These are phyloP conservation scores for Erynnis tages DNA, from an alignment of 2,888 invertebrate species.

Conservation along the genomic window DNA sequence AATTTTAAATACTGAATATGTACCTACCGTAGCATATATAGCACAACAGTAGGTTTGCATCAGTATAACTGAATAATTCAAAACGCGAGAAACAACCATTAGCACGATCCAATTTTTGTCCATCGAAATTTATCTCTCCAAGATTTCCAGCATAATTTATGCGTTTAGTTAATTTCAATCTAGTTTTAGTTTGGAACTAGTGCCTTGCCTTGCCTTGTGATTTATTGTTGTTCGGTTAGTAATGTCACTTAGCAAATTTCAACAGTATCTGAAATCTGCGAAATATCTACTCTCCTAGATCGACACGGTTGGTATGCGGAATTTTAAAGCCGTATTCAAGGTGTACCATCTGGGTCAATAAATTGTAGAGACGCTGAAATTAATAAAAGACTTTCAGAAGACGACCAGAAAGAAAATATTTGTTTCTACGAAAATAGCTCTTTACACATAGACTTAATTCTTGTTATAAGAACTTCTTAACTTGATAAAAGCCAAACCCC, in stretches of 20 bases:
- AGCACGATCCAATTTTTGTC: neutral
- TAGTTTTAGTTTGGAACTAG: slow-evolving; percentile 16
- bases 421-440: too few species aligned
- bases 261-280: slow-evolving; percentile 25
- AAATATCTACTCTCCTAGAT: slow-evolving; percentile 23
- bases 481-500: too few species aligned
- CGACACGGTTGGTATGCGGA: slow-evolving; percentile 26
- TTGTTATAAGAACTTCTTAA: too few species aligned
- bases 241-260: slow-evolving; percentile 27
- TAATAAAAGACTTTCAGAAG: too few species aligned
- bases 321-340: slow-evolving; percentile 7
- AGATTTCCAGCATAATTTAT: slow-evolving; percentile 14
- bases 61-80: too few species aligned
- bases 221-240: slow-evolving; percentile 19
- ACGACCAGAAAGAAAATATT: too few species aligned
- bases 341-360: too few species aligned
- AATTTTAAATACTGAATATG: too few species aligned
- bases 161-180: slow-evolving; percentile 14
- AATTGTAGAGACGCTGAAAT: too few species aligned
- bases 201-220: slow-evolving; percentile 19
- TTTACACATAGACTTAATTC: too few species aligned
- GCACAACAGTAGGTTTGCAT: too few species aligned
- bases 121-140: neutral
- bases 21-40: too few species aligned
- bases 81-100: neutral